Percentiles rank a stretch among this genome's conserved stretches.
phyloP scores from a whole-genome alignment of 2,888 invertebrate species.

The Lasioglossum morio region DNA sequence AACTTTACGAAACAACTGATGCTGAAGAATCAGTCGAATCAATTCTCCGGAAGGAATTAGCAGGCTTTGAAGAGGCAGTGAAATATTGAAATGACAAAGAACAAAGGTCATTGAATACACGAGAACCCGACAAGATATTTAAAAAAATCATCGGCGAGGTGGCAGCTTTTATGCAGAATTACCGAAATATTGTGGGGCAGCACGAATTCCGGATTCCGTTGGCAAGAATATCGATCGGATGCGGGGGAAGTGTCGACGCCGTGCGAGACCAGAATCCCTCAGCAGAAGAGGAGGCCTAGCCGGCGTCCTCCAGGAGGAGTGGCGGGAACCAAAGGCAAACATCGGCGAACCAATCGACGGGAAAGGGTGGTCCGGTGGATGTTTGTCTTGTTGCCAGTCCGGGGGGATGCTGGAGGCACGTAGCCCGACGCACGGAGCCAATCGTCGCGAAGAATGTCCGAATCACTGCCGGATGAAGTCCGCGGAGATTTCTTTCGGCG shows the following conservation, averaged over 20 bases:
- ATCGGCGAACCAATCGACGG: conserved; percentile 77
- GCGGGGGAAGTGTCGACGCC: neutral
- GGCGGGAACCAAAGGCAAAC: conserved; percentile 75
- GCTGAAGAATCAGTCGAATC: no score
- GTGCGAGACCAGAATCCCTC: neutral
- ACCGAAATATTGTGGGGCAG: neutral
- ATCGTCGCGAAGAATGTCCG: conserved; percentile 53
- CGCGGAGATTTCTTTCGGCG: conserved; percentile 49
- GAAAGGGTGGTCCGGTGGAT: conserved; percentile 78
- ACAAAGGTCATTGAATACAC: no score
- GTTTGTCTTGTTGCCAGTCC: conserved; percentile 76
- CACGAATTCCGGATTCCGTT: neutral
- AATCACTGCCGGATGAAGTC: conserved; percentile 39
- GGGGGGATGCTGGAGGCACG: conserved; percentile 72
- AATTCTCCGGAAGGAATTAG: no score
- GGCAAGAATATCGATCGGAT: neutral
- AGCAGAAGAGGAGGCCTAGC: conserved; percentile 22
- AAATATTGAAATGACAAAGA: no score
- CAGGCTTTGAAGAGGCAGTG: no score
- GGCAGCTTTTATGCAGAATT: no score
- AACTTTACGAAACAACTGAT: no score
- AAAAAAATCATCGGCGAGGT: no score
- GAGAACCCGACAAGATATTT: no score
- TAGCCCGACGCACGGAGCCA: conserved; percentile 45
- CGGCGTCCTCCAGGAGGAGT: conserved; percentile 66